Evolutionary conservation across 2,888 invertebrate species (phyloP).

Genomic region (Ochropleura plecta): DNA sequence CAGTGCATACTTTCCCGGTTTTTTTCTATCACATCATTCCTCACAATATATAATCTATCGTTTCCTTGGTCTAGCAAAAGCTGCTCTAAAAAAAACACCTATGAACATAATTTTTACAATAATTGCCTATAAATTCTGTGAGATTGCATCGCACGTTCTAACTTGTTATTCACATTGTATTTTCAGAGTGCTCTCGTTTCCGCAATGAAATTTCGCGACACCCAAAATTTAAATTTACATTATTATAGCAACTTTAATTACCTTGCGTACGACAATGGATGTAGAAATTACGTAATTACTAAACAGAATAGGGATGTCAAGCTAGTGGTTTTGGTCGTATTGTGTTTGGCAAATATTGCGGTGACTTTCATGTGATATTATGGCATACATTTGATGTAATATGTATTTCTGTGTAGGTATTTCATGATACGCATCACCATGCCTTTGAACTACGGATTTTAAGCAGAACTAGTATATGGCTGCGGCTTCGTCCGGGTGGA

Average conservation of each 20-base stretch:
- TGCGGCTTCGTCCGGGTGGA: too few species aligned
- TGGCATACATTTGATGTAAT: slow-evolving; percentile 10
- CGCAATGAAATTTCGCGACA: slow-evolving; percentile 28
- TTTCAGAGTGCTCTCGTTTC: slow-evolving; percentile 28
- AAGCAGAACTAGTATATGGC: too few species aligned
- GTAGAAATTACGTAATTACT: slow-evolving; percentile 46
- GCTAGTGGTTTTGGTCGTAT: slow-evolving; percentile 19
- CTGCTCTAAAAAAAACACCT: too few species aligned
- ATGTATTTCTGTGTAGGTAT: not conserved
- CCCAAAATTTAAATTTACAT: slow-evolving; percentile 48
- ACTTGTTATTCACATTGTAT: slow-evolving; percentile 42
- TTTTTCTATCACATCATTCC: too few species aligned
- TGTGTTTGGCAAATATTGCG: slow-evolving; percentile 31
- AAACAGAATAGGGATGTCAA: slow-evolving; percentile 32
- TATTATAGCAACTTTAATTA: slow-evolving; percentile 55
- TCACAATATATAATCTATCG: too few species aligned
- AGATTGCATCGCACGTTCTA: slow-evolving; percentile 31
- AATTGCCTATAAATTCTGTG: slow-evolving; percentile 31
- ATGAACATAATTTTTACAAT: slow-evolving; percentile 6
- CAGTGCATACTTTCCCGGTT: too few species aligned
- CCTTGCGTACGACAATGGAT: slow-evolving; percentile 45
- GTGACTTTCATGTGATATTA: slow-evolving; percentile 19
- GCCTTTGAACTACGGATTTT: not conserved
- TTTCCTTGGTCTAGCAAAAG: too few species aligned
- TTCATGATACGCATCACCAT: not conserved